phyloP scores from a whole-genome alignment of 2,797 vertebrate genomes.

The Gadopsis bispinosus region DNA sequence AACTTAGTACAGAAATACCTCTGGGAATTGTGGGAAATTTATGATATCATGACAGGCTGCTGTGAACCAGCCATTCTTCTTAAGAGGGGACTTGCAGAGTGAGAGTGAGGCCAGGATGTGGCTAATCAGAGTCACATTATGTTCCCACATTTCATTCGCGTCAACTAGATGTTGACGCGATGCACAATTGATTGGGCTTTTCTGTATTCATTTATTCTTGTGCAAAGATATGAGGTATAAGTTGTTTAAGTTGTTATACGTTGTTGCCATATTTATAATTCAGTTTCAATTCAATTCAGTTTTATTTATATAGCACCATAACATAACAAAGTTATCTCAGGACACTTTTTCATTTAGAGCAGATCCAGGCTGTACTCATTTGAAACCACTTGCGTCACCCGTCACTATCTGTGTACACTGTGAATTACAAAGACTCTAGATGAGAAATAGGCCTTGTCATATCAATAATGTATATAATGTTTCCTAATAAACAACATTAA shows the following conservation, averaged over 20 bases:
- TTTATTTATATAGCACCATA: no score
- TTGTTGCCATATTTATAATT: no score
- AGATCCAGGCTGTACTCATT: background rate
- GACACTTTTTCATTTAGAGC: no score
- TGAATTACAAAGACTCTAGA: background rate
- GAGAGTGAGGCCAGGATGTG: conserved; percentile 34
- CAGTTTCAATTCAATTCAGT: no score
- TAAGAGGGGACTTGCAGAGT: conserved; percentile 17
- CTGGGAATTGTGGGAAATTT: conserved; percentile 67
- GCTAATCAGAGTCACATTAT: conserved; percentile 27
- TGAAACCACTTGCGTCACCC: background rate
- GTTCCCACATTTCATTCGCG: conserved; percentile 42
- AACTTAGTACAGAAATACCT: conserved; percentile 48
- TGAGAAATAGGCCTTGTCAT: conserved; percentile 1
- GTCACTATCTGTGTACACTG: background rate
- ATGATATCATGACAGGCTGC: conserved; percentile 46
- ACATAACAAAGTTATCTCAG: no score
- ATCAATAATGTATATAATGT: background rate
- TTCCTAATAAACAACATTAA: background rate
- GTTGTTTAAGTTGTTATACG: background rate
- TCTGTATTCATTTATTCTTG: background rate
- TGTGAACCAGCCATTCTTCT: conserved; percentile 44
- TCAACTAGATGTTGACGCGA: conserved; percentile 19
- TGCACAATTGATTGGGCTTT: background rate
- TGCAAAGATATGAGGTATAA: background rate